A percentile compares a stretch with the other conserved stretches of the same genome.
Conservation (phyloP, 2,888 invertebrate species). For the Lepidonotus clava region DNA sequence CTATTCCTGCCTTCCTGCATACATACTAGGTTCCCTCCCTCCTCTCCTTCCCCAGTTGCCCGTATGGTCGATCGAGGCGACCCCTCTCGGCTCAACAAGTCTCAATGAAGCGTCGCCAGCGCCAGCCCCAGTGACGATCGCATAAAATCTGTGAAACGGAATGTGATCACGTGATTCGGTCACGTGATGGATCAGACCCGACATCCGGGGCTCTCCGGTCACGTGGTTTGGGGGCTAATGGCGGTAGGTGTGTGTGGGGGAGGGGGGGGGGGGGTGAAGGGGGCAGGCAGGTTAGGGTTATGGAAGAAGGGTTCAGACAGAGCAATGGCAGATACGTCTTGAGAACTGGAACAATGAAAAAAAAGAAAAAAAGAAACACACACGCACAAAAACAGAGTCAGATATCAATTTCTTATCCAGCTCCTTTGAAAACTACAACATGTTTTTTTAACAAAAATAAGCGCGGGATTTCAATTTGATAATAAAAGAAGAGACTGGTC, state of each 20-base stretch:
- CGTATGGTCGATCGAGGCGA: neutral
- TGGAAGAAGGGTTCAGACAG: neutral
- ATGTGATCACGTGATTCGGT: conserved; percentile 24
- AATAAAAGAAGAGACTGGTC: no score
- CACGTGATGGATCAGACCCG: neutral
- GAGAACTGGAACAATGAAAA: neutral
- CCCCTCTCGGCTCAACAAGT: neutral
- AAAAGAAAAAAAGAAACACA: neutral
- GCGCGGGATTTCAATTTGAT: no score
- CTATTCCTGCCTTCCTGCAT: neutral
- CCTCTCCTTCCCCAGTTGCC: neutral
- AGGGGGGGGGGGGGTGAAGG: neutral
- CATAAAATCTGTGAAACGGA: neutral
- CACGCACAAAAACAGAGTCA: neutral
- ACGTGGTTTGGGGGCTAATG: neutral
- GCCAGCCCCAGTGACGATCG: neutral
- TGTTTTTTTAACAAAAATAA: no score
- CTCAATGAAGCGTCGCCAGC: neutral
- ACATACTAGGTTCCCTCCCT: neutral
- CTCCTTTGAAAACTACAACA: no score
- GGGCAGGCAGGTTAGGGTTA: neutral
- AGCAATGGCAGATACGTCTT: neutral
- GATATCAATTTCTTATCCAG: no score
- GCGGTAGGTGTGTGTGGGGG: neutral
- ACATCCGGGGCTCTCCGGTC: conserved; percentile 8